These are phyloP conservation scores for Teleogryllus occipitalis DNA, from an alignment of 1,140 invertebrate genomes.

Conservation along the genomic window DNA sequence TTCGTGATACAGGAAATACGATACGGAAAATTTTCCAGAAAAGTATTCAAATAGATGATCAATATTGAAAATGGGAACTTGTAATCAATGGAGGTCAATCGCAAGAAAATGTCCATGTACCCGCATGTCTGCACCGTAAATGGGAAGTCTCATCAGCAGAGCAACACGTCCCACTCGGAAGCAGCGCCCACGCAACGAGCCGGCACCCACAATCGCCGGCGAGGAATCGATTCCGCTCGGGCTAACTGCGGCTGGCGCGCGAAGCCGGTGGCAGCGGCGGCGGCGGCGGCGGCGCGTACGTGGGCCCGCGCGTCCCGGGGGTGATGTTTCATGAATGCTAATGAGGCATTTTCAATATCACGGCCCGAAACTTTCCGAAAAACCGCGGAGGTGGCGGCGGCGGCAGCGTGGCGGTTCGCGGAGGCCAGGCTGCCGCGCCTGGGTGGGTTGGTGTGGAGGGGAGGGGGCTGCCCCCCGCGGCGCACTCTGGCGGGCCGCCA, in stretches of 20 bases:
- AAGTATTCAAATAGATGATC: too few species aligned
- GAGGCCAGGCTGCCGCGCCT: neutral
- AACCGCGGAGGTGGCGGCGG: neutral
- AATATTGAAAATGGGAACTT: too few species aligned
- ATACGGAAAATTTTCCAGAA: too few species aligned
- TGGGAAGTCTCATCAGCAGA: too few species aligned
- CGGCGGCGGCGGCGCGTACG: too few species aligned
- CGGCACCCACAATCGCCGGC: neutral
- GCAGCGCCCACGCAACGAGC: neutral
- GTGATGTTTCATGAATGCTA: neutral
- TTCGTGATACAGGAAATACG: too few species aligned
- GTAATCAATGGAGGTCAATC: too few species aligned
- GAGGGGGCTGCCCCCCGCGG: neutral
- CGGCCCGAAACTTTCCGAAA: neutral
- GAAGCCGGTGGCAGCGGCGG: neutral
- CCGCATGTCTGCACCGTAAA: too few species aligned
- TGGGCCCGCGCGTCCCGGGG: neutral
- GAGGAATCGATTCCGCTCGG: neutral
- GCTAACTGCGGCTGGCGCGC: neutral
- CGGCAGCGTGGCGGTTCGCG: neutral
- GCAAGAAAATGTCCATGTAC: too few species aligned
- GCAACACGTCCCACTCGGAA: too few species aligned
- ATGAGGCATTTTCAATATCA: constrained; percentile 5
- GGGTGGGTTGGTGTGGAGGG: too few species aligned
- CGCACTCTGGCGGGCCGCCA: neutral